Evolutionary conservation across 2,888 invertebrate species (phyloP).

Genomic region (Trissolcus brochymenae): DNA sequence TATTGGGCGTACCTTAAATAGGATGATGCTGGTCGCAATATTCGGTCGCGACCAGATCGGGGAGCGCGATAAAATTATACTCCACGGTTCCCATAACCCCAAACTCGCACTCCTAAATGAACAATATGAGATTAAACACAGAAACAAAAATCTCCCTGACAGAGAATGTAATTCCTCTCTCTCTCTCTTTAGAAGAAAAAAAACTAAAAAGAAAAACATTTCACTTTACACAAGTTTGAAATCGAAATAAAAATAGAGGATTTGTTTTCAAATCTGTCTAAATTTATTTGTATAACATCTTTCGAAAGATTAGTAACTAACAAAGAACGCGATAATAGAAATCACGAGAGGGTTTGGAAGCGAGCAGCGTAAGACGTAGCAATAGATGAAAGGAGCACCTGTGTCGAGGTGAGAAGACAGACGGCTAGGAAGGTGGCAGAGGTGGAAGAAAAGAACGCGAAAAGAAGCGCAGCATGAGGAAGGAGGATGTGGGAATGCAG

Average conservation of each 20-base stretch:
- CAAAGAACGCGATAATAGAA: constrained; percentile 47
- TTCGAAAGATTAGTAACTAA: background rate
- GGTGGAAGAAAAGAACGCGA: constrained; percentile 56
- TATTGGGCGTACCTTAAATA: constrained; percentile 53
- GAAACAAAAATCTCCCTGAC: no score
- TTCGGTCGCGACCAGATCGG: constrained; percentile 72
- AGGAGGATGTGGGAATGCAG: constrained; percentile 48
- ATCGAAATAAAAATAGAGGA: background rate
- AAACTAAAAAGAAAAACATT: background rate
- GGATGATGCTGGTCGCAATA: constrained; percentile 64
- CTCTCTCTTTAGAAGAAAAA: no score
- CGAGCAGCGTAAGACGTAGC: constrained; percentile 43
- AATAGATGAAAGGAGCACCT: constrained; percentile 55
- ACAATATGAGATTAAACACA: constrained; percentile 52
- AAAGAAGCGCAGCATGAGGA: constrained; percentile 59
- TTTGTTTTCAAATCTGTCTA: no score
- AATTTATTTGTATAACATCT: background rate
- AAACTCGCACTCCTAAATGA: constrained; percentile 73
- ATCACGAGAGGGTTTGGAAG: constrained; percentile 48
- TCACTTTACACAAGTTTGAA: background rate
- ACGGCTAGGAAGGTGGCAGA: constrained; percentile 41
- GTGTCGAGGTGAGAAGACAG: constrained; percentile 55
- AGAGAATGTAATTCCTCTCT: no score
- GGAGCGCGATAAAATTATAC: constrained; percentile 73
- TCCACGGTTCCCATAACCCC: constrained; percentile 69